These are phyloP conservation scores for Conchocele bisecta DNA, from an alignment of 2,888 invertebrate genomes.

Conservation along the genomic window DNA sequence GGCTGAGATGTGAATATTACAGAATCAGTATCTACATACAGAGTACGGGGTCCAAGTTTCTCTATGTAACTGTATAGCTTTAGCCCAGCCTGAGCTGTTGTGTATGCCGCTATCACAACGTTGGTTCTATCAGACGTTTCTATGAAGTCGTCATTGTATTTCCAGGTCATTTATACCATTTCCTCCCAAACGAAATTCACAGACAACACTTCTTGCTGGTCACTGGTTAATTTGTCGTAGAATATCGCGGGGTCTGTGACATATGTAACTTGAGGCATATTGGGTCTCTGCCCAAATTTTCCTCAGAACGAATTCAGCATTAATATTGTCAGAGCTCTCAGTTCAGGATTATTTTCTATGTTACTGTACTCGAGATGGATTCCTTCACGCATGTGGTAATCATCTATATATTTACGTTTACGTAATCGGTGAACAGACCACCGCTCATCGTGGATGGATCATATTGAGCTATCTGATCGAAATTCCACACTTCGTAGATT, in stretches of 20 bases:
- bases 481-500: too few relatives aligned
- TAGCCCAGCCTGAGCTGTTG: slow-evolving; percentile 31
- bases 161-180: slow-evolving; percentile 28
- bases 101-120: slow-evolving; percentile 22
- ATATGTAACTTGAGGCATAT: slow-evolving; percentile 29
- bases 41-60: slow-evolving; percentile 22
- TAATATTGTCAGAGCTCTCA: slow-evolving; percentile 35
- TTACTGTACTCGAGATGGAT: slow-evolving; percentile 30
- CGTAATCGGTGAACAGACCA: too few relatives aligned
- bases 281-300: slow-evolving; percentile 46
- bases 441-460: too few relatives aligned
- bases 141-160: slow-evolving; percentile 19
- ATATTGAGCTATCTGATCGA: too few relatives aligned
- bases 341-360: slow-evolving; percentile 35
- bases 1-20: slow-evolving; percentile 35
- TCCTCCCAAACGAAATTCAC: slow-evolving; percentile 42
- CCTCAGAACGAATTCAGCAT: slow-evolving; percentile 45
- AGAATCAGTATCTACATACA: slow-evolving; percentile 56
- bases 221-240: slow-evolving; percentile 42
- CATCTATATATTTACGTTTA: too few relatives aligned
- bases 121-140: slow-evolving; percentile 5
- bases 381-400: too few relatives aligned
- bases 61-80: slow-evolving; percentile 27
- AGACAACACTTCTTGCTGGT: slow-evolving; percentile 35
- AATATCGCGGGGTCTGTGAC: slow-evolving; percentile 18